Percentiles rank a stretch among this genome's conserved stretches.
Conservation (phyloP, 2,888 invertebrate genomes). For the Diaphora mendica region DNA sequence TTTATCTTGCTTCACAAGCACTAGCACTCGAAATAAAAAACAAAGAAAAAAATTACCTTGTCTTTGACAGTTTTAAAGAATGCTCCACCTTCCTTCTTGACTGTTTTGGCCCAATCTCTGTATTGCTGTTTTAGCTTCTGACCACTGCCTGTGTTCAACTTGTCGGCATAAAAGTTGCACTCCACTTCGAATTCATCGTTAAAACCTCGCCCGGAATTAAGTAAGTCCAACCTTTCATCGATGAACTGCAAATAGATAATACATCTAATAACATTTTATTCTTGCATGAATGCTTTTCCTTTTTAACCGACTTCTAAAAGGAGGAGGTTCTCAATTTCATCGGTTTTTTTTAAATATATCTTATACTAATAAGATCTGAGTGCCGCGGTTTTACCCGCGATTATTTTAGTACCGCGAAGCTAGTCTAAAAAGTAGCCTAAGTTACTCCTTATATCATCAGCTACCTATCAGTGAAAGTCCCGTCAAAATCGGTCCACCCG, state of each 20-base stretch:
- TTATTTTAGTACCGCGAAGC: no score
- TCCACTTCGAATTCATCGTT: conserved; percentile 98
- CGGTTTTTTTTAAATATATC: no score
- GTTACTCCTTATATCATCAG: no score
- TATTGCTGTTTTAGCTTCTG: conserved; percentile 83
- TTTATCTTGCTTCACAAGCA: neutral
- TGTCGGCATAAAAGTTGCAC: conserved; percentile 85
- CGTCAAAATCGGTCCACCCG: no score
- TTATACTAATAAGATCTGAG: no score
- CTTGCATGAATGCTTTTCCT: no score
- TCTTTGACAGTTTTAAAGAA: conserved; percentile 95
- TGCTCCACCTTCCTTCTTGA: conserved; percentile 93
- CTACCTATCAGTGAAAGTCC: no score
- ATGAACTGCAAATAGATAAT: conserved; percentile 90
- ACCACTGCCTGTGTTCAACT: conserved; percentile 81
- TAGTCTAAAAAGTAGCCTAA: no score
- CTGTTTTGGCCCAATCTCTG: conserved; percentile 92
- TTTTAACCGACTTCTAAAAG: no score
- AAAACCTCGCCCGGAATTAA: conserved; percentile 97
- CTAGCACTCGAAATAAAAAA: neutral
- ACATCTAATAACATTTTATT: neutral
- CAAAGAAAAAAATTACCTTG: conserved; percentile 86
- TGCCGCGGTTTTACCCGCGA: no score
- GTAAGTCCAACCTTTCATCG: conserved; percentile 96
- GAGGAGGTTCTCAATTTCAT: no score